Evolutionary conservation across 2,797 vertebrate species (phyloP).

Genomic region (Cottoperca gobio): DNA sequence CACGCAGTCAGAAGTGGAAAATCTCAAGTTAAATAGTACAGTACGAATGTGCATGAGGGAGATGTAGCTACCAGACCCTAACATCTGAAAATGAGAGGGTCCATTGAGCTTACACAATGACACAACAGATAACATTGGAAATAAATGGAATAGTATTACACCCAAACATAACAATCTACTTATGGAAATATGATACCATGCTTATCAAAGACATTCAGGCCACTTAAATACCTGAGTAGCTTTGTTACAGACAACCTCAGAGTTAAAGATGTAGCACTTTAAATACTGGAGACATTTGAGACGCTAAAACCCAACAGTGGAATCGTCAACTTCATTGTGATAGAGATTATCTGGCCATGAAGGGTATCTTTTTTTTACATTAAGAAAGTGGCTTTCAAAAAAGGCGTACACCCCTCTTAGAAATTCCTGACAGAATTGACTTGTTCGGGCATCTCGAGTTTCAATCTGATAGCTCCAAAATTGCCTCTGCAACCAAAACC

Average conservation of each 20-base stretch:
- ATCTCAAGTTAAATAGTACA: slow-evolving; percentile 26
- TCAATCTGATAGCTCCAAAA: slow-evolving; percentile 84
- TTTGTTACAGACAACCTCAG: slow-evolving; percentile 54
- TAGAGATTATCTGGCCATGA: slow-evolving; percentile 44
- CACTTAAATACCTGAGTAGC: slow-evolving; percentile 41
- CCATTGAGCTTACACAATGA: slow-evolving; percentile 27
- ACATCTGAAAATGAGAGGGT: slow-evolving; percentile 54
- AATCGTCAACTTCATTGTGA: slow-evolving; percentile 60
- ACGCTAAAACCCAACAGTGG: slow-evolving; percentile 52
- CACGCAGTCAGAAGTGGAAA: slow-evolving; percentile 28
- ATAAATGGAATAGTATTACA: slow-evolving; percentile 60
- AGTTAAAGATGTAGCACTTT: slow-evolving; percentile 38
- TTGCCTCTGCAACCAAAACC: slow-evolving; percentile 77
- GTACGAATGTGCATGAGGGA: slow-evolving; percentile 13
- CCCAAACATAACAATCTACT: slow-evolving; percentile 41
- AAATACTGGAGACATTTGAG: slow-evolving; percentile 63
- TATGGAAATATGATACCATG: slow-evolving; percentile 59
- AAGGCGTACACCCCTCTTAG: slow-evolving; percentile 58
- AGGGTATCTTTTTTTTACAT: slow-evolving; percentile 49
- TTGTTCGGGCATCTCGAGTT: slow-evolving; percentile 76
- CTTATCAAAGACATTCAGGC: slow-evolving; percentile 57
- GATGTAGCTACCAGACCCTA: slow-evolving; percentile 44
- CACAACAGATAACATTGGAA: slow-evolving; percentile 51
- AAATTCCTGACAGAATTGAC: slow-evolving; percentile 79
- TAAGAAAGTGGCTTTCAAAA: slow-evolving; percentile 66